Evolutionary conservation across 2,113 vertebrate genomes (phyloP).

Genomic region (Murina feae): DNA sequence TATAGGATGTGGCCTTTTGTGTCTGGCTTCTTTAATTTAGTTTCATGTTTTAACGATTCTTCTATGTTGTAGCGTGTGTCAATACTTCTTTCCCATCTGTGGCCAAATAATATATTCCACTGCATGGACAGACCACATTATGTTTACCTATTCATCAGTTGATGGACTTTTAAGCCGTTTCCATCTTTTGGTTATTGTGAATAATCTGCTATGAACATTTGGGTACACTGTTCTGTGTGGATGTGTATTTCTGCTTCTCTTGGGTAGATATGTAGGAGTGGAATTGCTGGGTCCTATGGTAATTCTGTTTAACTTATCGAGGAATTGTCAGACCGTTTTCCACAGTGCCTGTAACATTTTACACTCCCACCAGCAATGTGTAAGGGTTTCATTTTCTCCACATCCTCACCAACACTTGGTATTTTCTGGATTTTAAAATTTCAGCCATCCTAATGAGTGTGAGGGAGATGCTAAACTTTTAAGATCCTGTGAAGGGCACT

Average conservation of each 20-base stretch:
- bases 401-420: not conserved
- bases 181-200: not conserved
- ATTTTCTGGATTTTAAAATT: not conserved
- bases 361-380: not conserved
- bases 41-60: not conserved
- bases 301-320: not conserved
- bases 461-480: not conserved
- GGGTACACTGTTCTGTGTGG: not conserved
- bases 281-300: not conserved
- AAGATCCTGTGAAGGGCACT: not conserved
- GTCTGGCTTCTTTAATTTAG: not conserved
- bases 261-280: not conserved
- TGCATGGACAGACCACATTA: fast-evolving
- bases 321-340: not conserved
- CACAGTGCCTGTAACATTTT: not conserved
- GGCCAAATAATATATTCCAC: not conserved
- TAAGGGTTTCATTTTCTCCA: not conserved
- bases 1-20: not conserved
- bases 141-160: not conserved
- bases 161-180: not conserved
- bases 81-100: not conserved
- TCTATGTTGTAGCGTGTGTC: not conserved
- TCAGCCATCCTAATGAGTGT: not conserved
- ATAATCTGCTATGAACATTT: not conserved
- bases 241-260: not conserved